Base-by-base conservation (phyloP, 2,113 vertebrate species). In the Morone saxatilis region DNA sequence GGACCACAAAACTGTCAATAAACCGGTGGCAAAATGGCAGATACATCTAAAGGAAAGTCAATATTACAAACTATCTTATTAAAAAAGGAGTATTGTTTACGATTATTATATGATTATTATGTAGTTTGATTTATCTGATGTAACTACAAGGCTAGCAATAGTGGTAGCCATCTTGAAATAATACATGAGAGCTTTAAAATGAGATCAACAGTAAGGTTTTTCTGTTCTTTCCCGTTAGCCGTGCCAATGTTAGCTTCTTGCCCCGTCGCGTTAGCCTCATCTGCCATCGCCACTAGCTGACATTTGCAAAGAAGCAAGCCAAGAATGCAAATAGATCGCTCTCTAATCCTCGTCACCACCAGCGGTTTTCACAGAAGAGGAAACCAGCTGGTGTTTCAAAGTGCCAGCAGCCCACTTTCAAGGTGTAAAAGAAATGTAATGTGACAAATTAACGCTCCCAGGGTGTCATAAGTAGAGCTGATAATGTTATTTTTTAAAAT, bases 361-460 rank as follows among this genome's bases (percentile, higher is more conserved):
- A 71, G 66, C 77, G 16, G 63, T 16, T 68, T 56, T 43, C 76
- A 40, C 17, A 47, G 19, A 45, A 17, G 61, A 22, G 7, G 53
- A 53, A 48, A 12, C 38, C 20, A 19, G 25, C 47, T 25, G 41
- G 19, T 45, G 48, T 70, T 69, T 72, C 6, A 68, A 5, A 66
- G 62, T 13, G 71, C 76, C 83, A 80, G 19, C 67, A 40, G 61
- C 48, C 56, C 70, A 62, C 38, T 79, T 84, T 48, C 7, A 40
- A 56, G 40, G 40, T 50, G 68, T 50, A 72, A 72, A 53, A 36
- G 66, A 53, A 76, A 50, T 19, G n/a, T 36, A 66, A 59, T 66
- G 60, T 51, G 67, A 59, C 50, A 71, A 76, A 76, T 85, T 20
- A 19, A n/a, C 8, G 71, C 77, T 76, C 51, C 59, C 65, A 65